Base-by-base conservation (phyloP, 2,113 vertebrate species). In the Ailuropoda melanoleuca region DNA sequence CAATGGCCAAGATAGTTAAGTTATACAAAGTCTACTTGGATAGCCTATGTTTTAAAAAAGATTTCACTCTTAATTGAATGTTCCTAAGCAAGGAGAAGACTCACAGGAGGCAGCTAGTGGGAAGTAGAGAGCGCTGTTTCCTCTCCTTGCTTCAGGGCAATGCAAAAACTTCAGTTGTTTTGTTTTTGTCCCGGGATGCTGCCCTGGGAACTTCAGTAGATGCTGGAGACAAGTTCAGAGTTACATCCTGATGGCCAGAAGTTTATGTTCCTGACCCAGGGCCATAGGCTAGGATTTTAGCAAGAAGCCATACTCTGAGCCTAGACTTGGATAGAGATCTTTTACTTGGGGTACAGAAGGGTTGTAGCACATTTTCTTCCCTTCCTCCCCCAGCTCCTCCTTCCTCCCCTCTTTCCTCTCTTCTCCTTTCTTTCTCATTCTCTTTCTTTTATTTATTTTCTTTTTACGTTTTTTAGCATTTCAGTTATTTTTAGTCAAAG, bases 401-500 rank as follows among this genome's bases (percentile, higher is more conserved):
- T 39, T 48, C 34, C n/a, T 58, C 58, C 29, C n/a, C 43, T 43
- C 24, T 37, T 64, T 21, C 46, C 26, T 56, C 48, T 9, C 53
- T 8, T 26, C 4, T 13, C 8, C 12, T 37, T 81, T 46, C 19
- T 80, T 64, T 75, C 24, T 72, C 53, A 37, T 66, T 77, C 24
- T 68, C 26, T 62, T 91, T 78, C 64, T 89, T 72, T 70, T 39
- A 24, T 43, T 74, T 43, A 43, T 43, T 43, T 9, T 62, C 13
- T 66, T 31, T 66, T 1, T 29, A 43, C 4, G 43, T 43, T 14
- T n/a, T 48, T 77, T 99, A 92, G 77, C n/a, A 13, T 92, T 96
- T 81, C 11, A 53, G 70, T 96, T 97, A 96, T 95, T 97, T 98
- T 98, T 97, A 97, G 97, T 97, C 93, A 96, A 89, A 96, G 90